Evolutionary conservation across 2,113 vertebrate genomes (phyloP).

Genomic region (Syrmaticus mikado): DNA sequence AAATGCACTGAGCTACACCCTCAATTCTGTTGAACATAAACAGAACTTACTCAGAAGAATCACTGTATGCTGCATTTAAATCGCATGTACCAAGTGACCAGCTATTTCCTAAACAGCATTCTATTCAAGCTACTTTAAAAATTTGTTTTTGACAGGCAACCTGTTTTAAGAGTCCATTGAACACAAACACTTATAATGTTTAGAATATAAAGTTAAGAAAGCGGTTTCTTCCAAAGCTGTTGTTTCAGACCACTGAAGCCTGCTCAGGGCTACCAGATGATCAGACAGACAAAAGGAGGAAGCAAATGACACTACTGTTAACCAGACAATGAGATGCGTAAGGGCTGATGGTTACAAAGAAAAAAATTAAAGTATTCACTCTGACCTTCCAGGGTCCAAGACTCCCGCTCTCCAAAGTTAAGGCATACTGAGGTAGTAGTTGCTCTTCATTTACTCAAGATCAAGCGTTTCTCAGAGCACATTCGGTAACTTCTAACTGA

Average conservation of each 20-base stretch:
- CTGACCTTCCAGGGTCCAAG: slow-evolving; percentile 72
- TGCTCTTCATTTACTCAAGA: slow-evolving; percentile 32
- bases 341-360: neutral
- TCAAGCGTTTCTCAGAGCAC: slow-evolving; percentile 28
- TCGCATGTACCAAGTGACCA: neutral
- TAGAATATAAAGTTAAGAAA: slow-evolving; percentile 42
- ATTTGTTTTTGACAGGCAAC: neutral
- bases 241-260: neutral
- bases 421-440: slow-evolving; percentile 37
- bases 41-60: neutral
- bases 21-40: neutral
- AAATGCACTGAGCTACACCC: neutral
- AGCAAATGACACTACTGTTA: neutral
- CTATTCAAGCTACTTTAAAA: neutral
- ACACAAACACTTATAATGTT: neutral
- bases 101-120: neutral
- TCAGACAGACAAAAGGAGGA: slow-evolving; percentile 41
- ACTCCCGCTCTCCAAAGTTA: slow-evolving; percentile 43
- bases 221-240: slow-evolving; percentile 5
- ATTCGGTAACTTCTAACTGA: slow-evolving; percentile 16
- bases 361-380: slow-evolving; percentile 37
- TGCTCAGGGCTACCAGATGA: slow-evolving; percentile 22
- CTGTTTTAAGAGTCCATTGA: neutral
- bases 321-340: neutral
- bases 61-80: neutral